Percentiles rank a stretch among this genome's conserved stretches.
phyloP scores from a whole-genome alignment of 92 coral and sea anemone genomes.

The Phenganax subtilis region DNA sequence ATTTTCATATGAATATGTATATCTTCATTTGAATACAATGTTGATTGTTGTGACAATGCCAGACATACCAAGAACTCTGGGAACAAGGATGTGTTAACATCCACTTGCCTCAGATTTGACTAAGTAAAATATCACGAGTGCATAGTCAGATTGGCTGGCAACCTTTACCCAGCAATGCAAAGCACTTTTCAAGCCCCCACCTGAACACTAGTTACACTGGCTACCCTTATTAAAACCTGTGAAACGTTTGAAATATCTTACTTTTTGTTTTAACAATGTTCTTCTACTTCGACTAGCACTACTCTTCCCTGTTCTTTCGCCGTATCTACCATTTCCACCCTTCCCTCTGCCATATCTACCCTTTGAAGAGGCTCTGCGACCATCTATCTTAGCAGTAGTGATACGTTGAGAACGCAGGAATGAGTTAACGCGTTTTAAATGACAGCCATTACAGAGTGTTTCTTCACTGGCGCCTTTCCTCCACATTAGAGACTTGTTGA shows the following conservation, averaged over 20 bases:
- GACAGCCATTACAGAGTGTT: conserved; percentile 94
- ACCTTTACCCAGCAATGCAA: too few relatives aligned
- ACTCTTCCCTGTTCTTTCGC: conserved; percentile 61
- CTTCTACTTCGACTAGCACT: conserved; percentile 71
- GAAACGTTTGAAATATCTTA: conserved; percentile 21
- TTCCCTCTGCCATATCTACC: conserved; percentile 63
- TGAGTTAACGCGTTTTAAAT: conserved; percentile 81
- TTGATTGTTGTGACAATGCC: background rate
- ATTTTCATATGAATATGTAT: background rate
- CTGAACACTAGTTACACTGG: background rate
- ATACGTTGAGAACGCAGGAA: conserved; percentile 83
- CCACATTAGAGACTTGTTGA: conserved; percentile 89
- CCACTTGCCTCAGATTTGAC: too few relatives aligned
- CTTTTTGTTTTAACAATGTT: conserved; percentile 75
- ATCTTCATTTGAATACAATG: background rate
- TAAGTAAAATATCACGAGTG: too few relatives aligned
- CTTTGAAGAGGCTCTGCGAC: conserved; percentile 39
- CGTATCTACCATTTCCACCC: conserved; percentile 83
- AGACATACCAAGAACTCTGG: background rate
- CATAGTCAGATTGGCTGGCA: too few relatives aligned
- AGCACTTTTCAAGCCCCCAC: too few relatives aligned
- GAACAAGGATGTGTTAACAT: too few relatives aligned
- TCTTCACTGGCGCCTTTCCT: conserved; percentile 91
- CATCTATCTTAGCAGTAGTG: conserved; percentile 67
- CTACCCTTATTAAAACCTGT: background rate